These are phyloP conservation scores for Sakesphorus luctuosus DNA, from an alignment of 2,113 vertebrate genomes.

Conservation along the genomic window DNA sequence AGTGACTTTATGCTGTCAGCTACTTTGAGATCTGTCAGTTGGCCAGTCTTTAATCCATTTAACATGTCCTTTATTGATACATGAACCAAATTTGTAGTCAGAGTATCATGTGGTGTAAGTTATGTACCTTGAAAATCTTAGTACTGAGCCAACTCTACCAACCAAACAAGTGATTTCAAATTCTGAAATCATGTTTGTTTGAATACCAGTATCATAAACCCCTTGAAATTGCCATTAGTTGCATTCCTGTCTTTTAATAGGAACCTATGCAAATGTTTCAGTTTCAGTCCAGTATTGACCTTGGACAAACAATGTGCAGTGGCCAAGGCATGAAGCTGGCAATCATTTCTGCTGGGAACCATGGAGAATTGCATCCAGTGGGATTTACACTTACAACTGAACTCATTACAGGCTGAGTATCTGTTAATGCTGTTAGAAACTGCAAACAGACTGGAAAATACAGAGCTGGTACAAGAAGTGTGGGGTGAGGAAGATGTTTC, in stretches of 20 bases:
- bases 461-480: background rate
- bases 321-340: background rate
- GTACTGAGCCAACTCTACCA: background rate
- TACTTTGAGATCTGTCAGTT: conserved; percentile 28
- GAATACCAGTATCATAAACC: background rate
- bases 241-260: background rate
- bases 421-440: background rate
- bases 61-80: conserved; percentile 20
- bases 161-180: background rate
- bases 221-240: background rate
- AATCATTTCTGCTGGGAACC: background rate
- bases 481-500: background rate
- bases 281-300: background rate
- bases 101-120: background rate
- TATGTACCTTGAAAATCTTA: background rate
- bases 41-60: background rate
- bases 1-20: conserved; percentile 5
- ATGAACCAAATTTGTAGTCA: background rate
- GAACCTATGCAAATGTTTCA: background rate
- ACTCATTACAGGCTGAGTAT: background rate
- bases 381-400: background rate
- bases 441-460: background rate
- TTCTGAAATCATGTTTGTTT: background rate
- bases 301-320: background rate
- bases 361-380: background rate